Percentiles rank a stretch among this genome's conserved stretches.
Evolutionary conservation across 2,113 vertebrate genomes (phyloP).

Genomic region (Mobula birostris): DNA sequence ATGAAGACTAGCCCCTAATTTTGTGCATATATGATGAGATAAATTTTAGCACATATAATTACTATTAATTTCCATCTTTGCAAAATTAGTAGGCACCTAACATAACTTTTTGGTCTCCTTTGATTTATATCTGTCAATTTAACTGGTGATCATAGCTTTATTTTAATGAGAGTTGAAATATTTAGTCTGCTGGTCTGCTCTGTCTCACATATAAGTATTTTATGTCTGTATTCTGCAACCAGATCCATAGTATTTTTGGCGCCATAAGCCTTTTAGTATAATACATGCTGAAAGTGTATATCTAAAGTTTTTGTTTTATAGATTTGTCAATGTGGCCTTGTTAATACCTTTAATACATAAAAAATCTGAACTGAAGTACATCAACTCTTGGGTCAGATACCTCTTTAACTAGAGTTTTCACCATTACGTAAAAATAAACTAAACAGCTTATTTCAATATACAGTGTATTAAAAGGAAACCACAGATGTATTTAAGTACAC

Average conservation of each 20-base stretch:
- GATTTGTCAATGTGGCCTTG: background rate
- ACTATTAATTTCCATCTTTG: background rate
- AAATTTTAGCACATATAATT: background rate
- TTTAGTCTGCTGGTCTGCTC: slow-evolving; percentile 12
- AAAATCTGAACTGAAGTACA: background rate
- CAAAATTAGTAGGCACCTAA: background rate
- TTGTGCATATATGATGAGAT: slow-evolving; percentile 42
- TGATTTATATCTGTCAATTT: slow-evolving; percentile 2
- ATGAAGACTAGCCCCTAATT: slow-evolving; percentile 45
- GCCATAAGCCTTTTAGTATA: background rate
- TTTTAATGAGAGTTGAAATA: slow-evolving; percentile 17
- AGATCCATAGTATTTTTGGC: background rate
- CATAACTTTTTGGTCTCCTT: background rate
- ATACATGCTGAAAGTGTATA: background rate
- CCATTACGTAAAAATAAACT: background rate
- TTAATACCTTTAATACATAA: background rate
- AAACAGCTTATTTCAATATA: background rate
- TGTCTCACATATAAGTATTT: slow-evolving; percentile 28
- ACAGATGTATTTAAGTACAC: background rate
- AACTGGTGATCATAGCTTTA: background rate
- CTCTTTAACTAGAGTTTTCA: background rate
- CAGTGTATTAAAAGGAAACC: background rate
- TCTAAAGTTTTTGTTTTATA: background rate
- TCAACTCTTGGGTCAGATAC: background rate
- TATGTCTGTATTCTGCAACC: slow-evolving; percentile 12